phyloP scores from a whole-genome alignment of 2,888 invertebrate species.

The Caenorhabditis sp. region DNA sequence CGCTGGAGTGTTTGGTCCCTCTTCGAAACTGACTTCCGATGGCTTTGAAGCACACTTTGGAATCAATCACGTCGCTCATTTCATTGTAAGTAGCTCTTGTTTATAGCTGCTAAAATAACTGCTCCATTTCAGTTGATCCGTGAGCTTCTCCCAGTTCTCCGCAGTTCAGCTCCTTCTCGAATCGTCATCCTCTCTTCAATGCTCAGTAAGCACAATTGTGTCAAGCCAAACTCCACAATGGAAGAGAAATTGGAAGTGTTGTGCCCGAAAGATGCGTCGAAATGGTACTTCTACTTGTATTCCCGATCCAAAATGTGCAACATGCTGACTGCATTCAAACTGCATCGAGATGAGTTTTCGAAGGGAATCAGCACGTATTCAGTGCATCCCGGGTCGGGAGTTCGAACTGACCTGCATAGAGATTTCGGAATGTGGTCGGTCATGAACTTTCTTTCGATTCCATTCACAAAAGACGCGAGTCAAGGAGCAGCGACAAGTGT shows the following conservation, averaged over 20 bases:
- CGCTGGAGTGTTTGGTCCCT: slow-evolving; percentile 85
- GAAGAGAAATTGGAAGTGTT: slow-evolving; percentile 17
- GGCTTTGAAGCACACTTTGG: slow-evolving; percentile 85
- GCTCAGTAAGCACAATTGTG: slow-evolving; percentile 8
- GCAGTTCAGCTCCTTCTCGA: slow-evolving; percentile 33
- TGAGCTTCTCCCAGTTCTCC: slow-evolving; percentile 84
- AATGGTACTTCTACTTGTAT: slow-evolving; percentile 64
- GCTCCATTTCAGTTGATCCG: slow-evolving; percentile 25
- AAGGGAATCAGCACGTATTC: slow-evolving; percentile 86
- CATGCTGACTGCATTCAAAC: slow-evolving; percentile 73
- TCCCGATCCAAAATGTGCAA: slow-evolving; percentile 78
- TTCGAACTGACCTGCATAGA: slow-evolving; percentile 86
- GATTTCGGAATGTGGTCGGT: slow-evolving; percentile 15
- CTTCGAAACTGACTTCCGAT: slow-evolving; percentile 84
- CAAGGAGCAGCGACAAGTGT: slow-evolving; percentile 95
- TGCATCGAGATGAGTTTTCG: slow-evolving; percentile 71
- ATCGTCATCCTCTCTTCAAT: slow-evolving; percentile 37
- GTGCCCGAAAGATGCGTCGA: slow-evolving; percentile 17
- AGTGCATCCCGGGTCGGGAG: slow-evolving; percentile 91
- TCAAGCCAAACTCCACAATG: slow-evolving; percentile 5
- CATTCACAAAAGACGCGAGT: slow-evolving; percentile 94
- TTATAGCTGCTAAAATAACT: too few species aligned
- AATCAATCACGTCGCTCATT: slow-evolving; percentile 91
- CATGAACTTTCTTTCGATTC: slow-evolving; percentile 86
- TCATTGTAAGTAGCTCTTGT: slow-evolving; percentile 48